Evolutionary conservation across 1,140 invertebrate genomes (phyloP), one percentile per base, ranked within the genome.

Genomic region (Drosophila pallidifrons): DNA sequence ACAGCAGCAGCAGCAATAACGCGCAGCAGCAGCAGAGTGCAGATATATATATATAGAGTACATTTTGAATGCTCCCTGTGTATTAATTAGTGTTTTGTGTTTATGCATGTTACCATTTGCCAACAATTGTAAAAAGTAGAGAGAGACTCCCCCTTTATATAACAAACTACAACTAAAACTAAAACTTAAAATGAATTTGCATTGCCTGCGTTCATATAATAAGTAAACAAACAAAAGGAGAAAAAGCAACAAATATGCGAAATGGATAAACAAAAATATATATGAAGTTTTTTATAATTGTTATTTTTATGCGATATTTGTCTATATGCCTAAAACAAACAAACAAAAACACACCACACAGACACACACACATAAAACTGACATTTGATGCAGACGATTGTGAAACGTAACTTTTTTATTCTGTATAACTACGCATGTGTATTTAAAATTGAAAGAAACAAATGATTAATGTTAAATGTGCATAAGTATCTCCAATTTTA

Each of bases 261-360:
- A 51, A 58, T 52, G n/a, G 61, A 65, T 52, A 68, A 65, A 77
- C 74, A 61, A 78, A 75, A 71, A 79, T 61, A 75, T 82, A 83
- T 72, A 77, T 74, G 58, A 59, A 87, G 64, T 67, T 86, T 87
- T 88, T 89, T 86, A 87, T 87, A 83, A 88, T 80, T 87, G 83
- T 87, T 89, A 88, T 89, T 89, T 83, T 77, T 87, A 88, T 87
- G 80, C 85, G 77, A 82, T 81, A 81, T 89, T 81, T 67, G 74
- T 77, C 78, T 75, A 78, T 75, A 78, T 58, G 30, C 54, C 73
- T 61, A 68, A 61, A 64, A 49, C 67, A 60, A 73, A 71, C 54
- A 52, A 59, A 66, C n/a, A 60, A 61, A 28, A 47, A 65, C 6
- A 43, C 49, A 59, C n/a, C 13, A 43, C 28, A 54, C 5, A 60